A percentile compares a stretch with the other conserved stretches of the same genome.
These are phyloP conservation scores for Pseudococcus viburni DNA, from an alignment of 2,888 invertebrate species.

Conservation along the genomic window DNA sequence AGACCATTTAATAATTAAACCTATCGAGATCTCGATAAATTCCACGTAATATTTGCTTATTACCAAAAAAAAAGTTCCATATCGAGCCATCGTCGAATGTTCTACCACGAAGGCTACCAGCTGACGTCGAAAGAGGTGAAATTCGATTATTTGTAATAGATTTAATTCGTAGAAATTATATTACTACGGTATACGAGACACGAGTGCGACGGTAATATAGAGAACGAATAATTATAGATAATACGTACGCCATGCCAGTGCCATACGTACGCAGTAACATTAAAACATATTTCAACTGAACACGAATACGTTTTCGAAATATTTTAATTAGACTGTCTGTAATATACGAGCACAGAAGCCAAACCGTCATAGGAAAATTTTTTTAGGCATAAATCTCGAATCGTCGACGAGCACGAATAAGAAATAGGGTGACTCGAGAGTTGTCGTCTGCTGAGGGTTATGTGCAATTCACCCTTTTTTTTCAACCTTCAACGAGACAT, in stretches of 20 bases:
- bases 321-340: neutral
- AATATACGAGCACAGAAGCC: neutral
- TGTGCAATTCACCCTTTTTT: no score
- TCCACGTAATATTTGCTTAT: neutral
- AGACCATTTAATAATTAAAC: neutral
- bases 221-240: neutral
- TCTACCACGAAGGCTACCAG: neutral
- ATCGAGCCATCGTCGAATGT: neutral
- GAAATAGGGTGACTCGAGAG: neutral
- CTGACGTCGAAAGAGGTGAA: neutral
- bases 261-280: neutral
- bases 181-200: neutral
- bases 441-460: neutral
- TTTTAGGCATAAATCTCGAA: neutral
- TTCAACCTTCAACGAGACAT: neutral
- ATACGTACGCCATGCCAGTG: neutral
- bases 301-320: neutral
- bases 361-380: neutral
- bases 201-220: neutral
- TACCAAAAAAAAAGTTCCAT: neutral
- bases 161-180: neutral
- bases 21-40: neutral
- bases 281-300: neutral
- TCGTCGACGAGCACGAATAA: neutral
- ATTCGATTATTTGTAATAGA: conserved; percentile 5